phyloP scores from a whole-genome alignment of 2,113 vertebrate genomes.

The Propithecus coquereli region DNA sequence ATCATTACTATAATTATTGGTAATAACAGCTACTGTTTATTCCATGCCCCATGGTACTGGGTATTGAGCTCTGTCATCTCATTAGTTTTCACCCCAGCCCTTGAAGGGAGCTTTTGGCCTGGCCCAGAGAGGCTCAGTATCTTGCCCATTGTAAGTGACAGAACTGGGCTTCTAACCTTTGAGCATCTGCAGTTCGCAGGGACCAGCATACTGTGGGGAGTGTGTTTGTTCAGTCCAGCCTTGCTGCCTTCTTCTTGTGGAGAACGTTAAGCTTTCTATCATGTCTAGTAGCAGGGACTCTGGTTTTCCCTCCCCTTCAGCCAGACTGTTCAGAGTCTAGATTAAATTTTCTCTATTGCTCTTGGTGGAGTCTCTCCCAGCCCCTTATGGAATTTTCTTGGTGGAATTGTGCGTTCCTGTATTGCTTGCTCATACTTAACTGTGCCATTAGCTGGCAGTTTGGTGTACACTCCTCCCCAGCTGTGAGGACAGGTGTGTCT shows the following conservation, averaged over 20 bases:
- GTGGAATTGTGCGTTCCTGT: not conserved
- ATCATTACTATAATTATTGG: not conserved
- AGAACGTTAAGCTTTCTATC: not conserved
- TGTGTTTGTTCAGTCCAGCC: not conserved
- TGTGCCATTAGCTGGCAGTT: not conserved
- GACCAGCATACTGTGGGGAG: not conserved
- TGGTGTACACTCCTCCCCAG: not conserved
- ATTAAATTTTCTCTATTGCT: not conserved
- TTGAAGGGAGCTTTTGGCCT: not conserved
- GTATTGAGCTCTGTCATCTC: not conserved
- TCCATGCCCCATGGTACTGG: not conserved
- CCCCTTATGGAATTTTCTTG: not conserved
- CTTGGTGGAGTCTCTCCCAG: not conserved
- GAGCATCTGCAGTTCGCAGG: not conserved
- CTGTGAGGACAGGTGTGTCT: not conserved
- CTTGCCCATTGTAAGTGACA: not conserved
- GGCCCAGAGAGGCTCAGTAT: not conserved
- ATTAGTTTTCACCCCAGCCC: not conserved
- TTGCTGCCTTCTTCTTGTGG: not conserved
- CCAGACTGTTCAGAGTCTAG: not conserved
- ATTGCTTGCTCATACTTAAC: not conserved
- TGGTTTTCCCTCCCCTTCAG: not conserved
- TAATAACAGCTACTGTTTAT: not conserved
- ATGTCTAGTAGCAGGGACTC: no score
- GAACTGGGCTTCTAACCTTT: not conserved